A percentile compares a stretch with the other conserved stretches of the same genome.
Evolutionary conservation across 2,888 invertebrate genomes (phyloP).

Genomic region (Drosophila greeni): DNA sequence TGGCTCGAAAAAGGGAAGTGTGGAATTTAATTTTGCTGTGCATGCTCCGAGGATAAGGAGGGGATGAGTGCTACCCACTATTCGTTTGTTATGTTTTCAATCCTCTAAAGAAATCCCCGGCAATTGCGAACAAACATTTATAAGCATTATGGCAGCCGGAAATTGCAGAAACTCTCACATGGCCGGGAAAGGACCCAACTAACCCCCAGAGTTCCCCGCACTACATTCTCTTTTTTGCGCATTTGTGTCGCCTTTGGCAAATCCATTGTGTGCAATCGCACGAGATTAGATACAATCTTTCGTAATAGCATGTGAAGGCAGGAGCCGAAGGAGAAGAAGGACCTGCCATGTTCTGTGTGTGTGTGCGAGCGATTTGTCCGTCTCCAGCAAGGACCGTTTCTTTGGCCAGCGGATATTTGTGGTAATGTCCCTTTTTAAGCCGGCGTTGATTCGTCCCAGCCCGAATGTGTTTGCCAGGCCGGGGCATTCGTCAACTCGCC

Average conservation of each 20-base stretch:
- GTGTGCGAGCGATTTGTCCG: constrained; percentile 49
- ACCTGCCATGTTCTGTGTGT: constrained; percentile 1
- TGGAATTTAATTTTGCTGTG: constrained; percentile 40
- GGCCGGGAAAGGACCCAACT: constrained; percentile 12
- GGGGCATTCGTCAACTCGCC: constrained; percentile 62
- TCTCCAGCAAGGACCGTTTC: constrained; percentile 25
- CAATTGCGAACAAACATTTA: constrained; percentile 64
- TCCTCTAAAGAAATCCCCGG: constrained; percentile 58
- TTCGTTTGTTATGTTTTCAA: constrained; percentile 59
- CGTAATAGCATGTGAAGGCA: constrained; percentile 58
- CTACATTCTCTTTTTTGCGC: constrained; percentile 24
- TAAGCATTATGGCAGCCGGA: constrained; percentile 65
- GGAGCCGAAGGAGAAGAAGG: background rate
- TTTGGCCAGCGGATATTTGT: constrained; percentile 22
- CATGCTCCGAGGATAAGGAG: background rate
- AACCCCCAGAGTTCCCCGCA: constrained; percentile 3
- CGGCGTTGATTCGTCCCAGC: constrained; percentile 19
- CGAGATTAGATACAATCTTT: constrained; percentile 73
- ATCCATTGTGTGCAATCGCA: constrained; percentile 73
- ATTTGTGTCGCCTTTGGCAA: constrained; percentile 60
- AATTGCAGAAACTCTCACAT: constrained; percentile 61
- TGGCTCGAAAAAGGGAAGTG: constrained; percentile 15
- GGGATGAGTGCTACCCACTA: constrained; percentile 23
- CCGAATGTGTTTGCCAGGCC: constrained; percentile 45
- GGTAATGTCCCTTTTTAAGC: constrained; percentile 54